A percentile compares a stretch with the other conserved stretches of the same genome.
These are phyloP conservation scores for Simalia tracyae DNA, from an alignment of 2,797 vertebrate genomes.

Conservation along the genomic window DNA sequence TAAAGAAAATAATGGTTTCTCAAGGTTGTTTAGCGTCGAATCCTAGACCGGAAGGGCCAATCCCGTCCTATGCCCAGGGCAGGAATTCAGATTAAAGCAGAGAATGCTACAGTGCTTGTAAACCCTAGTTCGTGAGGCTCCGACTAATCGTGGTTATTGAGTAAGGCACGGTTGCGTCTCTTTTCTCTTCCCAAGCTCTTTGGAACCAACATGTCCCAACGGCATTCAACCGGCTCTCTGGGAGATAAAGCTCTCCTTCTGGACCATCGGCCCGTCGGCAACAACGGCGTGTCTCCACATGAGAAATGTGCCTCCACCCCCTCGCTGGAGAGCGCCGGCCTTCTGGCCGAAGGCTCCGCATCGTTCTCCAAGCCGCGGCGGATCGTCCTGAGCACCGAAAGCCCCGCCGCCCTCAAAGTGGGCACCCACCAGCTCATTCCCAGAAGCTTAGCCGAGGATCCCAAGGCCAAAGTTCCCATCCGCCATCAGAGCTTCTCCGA, in stretches of 20 bases:
- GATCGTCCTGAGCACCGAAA: constrained; percentile 86
- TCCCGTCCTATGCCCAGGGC: no score
- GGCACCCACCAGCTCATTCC: constrained; percentile 91
- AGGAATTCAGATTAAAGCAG: no score
- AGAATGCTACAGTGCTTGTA: no score
- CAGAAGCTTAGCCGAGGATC: constrained; percentile 75
- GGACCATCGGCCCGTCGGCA: constrained; percentile 73
- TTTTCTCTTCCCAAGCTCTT: constrained; percentile 14
- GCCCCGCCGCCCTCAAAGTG: constrained; percentile 77
- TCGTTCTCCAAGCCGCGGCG: neutral
- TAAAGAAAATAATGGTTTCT: no score
- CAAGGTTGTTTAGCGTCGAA: no score
- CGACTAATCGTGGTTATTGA: neutral
- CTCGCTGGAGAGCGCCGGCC: rapidly evolving
- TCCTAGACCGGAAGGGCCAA: no score
- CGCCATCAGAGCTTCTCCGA: constrained; percentile 83
- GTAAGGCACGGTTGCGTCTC: neutral
- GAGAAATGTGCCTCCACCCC: neutral
- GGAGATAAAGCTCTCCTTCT: constrained; percentile 72
- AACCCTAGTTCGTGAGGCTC: neutral
- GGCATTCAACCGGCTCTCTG: constrained; percentile 59
- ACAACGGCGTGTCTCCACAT: rapidly evolving
- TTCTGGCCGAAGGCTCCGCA: neutral
- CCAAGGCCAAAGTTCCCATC: constrained; percentile 75
- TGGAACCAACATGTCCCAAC: constrained; percentile 73